phyloP scores from a whole-genome alignment of 2,797 vertebrate species.

The Cynopterus sphinx region DNA sequence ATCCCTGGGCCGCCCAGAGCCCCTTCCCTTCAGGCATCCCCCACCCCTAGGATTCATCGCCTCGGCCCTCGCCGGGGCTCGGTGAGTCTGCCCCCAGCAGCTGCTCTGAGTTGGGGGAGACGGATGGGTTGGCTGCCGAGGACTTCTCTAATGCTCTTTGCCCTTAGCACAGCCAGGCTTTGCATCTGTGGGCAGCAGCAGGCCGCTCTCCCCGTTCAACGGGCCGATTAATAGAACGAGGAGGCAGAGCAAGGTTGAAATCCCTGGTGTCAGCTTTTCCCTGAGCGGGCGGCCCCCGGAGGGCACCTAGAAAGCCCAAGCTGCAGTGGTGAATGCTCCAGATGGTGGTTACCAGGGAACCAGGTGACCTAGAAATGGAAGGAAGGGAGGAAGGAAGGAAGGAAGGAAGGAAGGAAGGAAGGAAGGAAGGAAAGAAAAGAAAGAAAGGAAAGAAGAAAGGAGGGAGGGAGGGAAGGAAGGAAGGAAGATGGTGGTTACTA shows the following conservation, averaged over 20 bases:
- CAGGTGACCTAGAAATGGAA: not conserved
- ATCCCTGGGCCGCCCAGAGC: rapidly evolving
- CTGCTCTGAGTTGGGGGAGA: not conserved
- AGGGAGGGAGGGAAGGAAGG: too few species aligned
- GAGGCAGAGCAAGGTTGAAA: not conserved
- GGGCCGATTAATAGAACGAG: not conserved
- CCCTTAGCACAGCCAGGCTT: rapidly evolving
- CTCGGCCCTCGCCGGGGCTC: rapidly evolving
- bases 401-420: too few species aligned
- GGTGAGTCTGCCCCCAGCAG: not conserved
- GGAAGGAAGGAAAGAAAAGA: too few species aligned
- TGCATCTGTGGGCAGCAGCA: not conserved
- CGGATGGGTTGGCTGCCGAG: rapidly evolving
- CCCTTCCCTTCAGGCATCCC: rapidly evolving
- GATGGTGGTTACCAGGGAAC: not conserved
- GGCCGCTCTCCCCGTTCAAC: not conserved
- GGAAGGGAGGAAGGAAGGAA: too few species aligned
- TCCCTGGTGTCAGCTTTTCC: not conserved
- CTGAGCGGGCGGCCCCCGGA: not conserved
- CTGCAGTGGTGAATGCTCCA: not conserved
- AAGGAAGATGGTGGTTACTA: too few species aligned
- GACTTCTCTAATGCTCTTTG: not conserved
- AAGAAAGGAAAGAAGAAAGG: too few species aligned
- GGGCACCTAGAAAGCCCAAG: not conserved
- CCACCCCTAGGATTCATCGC: not conserved